Base-by-base conservation (phyloP, 2,113 vertebrate genomes). In the Ibidorhyncha struthersii region DNA sequence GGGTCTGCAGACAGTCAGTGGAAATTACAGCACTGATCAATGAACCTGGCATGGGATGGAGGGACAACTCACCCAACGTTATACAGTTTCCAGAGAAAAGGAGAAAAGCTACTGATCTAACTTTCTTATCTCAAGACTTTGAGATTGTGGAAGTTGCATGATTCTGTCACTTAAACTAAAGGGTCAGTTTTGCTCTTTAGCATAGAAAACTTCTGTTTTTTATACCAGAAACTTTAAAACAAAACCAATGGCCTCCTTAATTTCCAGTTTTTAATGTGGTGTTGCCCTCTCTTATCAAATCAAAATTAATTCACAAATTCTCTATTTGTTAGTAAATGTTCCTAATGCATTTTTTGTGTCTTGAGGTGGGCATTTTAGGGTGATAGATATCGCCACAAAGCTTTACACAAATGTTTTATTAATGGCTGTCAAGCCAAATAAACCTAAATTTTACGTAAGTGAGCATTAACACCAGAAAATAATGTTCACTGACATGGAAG, bases 11-110 rank as follows among this genome's bases (percentile, higher is more conserved):
- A 6, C 20, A 12, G 17, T 20, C 32, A 36, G 20, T 32, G 26
- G 25, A 53, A 66, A 61, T 40, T 47, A 16, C 15, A 66, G 30
- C 25, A 27, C 12, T 20, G 13, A 72, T 6, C 25, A 78, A 52
- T n/a, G 20, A 66, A 59, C 7, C 13, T 41, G 26, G 4, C 0
- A 0, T 22, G 15, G 18, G 41, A 8, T 20, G 14, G 43, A 15
- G 5, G 2, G 5, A 53, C 12, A 52, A 10, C 17, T 67, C 15
- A 30, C 20, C 3, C 6, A 45, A 36, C 2, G 40, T 25, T 47
- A 26, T 10, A 17, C 8, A 47, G 14, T 12, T 47, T 17, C 2
- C 12, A 66, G 34, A 53, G 9, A n/a, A 47, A 52, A n/a, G 20
- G 12, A 82, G 22, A 21, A 32, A 16, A 53, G 25, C 9, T n/a